These are phyloP conservation scores for Numenius arquata DNA, from an alignment of 2,113 vertebrate species.

Conservation along the genomic window DNA sequence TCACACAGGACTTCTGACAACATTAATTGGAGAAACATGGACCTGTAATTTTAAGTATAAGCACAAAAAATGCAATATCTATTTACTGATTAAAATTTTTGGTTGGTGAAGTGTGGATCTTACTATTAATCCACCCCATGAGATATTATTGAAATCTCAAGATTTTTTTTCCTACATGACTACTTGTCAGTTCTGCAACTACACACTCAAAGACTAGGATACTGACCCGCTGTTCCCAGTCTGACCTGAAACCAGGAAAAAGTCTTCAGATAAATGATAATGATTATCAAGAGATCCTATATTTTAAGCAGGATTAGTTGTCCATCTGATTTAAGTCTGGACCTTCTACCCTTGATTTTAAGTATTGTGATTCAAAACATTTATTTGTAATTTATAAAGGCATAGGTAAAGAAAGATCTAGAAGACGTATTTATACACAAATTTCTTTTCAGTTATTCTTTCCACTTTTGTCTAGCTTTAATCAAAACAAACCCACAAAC, in stretches of 20 bases:
- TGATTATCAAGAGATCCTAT: neutral
- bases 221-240: neutral
- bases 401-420: neutral
- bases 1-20: neutral
- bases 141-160: neutral
- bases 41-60: neutral
- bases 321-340: neutral
- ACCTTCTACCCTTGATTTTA: neutral
- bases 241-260: neutral
- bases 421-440: neutral
- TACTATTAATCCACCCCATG: neutral
- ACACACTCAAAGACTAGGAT: neutral
- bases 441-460: neutral
- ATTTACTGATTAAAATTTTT: neutral
- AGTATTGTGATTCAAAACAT: neutral
- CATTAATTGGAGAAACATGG: neutral
- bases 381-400: neutral
- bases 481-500: neutral
- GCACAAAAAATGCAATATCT: neutral
- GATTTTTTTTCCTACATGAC: neutral
- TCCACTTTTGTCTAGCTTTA: neutral
- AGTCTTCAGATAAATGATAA: neutral
- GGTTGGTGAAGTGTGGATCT: neutral
- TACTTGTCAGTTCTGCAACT: neutral
- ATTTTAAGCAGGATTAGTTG: neutral